Conservation (phyloP, 2,113 vertebrate genomes). For the Aphelocoma coerulescens region DNA sequence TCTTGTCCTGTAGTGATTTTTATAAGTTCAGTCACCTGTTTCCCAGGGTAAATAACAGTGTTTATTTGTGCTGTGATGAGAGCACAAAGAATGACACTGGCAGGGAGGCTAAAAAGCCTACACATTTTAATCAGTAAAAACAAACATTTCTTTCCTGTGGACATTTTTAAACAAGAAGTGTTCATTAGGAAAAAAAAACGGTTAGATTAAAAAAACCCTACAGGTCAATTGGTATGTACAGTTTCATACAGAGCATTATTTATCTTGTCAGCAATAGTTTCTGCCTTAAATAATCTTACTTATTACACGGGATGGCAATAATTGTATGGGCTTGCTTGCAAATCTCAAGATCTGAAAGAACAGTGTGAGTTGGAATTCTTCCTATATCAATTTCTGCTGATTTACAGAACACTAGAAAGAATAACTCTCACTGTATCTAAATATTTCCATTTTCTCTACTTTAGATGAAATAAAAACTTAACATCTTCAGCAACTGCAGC, state of each 20-base stretch:
- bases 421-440: background rate
- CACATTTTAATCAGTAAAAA: conserved; percentile 44
- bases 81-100: background rate
- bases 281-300: background rate
- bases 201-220: background rate
- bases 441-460: background rate
- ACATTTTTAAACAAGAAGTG: conserved; percentile 41
- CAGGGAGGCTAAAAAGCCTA: background rate
- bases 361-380: background rate
- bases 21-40: conserved; percentile 97
- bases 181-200: background rate
- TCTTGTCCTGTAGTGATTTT: conserved; percentile 92
- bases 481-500: background rate
- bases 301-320: background rate
- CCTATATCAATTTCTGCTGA: background rate
- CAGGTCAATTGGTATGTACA: background rate
- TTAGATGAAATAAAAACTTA: background rate
- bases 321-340: background rate
- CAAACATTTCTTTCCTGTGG: background rate
- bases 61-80: conserved; percentile 58
- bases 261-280: background rate
- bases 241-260: background rate
- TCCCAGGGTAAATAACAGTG: conserved; percentile 82
- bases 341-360: background rate
- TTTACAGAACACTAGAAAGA: background rate